phyloP scores from a whole-genome alignment of 2,113 vertebrate species.

The Cololabis saira region DNA sequence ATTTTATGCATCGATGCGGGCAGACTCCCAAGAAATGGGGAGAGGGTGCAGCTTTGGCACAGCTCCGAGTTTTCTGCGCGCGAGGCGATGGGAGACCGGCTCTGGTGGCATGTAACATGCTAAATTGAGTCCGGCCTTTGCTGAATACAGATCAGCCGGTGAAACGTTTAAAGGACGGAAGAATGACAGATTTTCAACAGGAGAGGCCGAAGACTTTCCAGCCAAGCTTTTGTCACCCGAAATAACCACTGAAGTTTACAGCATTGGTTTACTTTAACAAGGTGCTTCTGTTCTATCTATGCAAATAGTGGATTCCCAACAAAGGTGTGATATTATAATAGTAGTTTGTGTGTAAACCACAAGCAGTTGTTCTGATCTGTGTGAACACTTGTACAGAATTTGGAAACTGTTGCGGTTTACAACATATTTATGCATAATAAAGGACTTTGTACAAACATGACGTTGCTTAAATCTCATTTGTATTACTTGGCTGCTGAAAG shows the following conservation, averaged over 20 bases:
- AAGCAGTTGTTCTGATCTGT: slow-evolving; percentile 40
- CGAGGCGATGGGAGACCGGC: background rate
- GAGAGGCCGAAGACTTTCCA: slow-evolving; percentile 2
- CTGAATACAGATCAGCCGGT: slow-evolving; percentile 46
- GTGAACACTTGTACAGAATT: slow-evolving; percentile 58
- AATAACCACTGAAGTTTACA: slow-evolving; percentile 53
- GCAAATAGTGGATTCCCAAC: slow-evolving; percentile 73
- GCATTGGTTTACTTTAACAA: slow-evolving; percentile 49
- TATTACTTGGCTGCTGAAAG: background rate
- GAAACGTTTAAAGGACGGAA: slow-evolving; percentile 13
- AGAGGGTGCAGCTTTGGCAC: slow-evolving; percentile 11
- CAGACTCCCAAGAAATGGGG: slow-evolving; percentile 19
- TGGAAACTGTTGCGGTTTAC: slow-evolving; percentile 58
- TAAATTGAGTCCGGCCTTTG: slow-evolving; percentile 20
- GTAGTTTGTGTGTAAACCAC: slow-evolving; percentile 48
- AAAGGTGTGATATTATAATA: slow-evolving; percentile 51
- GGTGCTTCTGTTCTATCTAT: slow-evolving; percentile 81
- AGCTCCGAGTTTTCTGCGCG: slow-evolving; percentile 7
- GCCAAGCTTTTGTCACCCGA: background rate
- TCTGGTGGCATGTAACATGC: slow-evolving; percentile 15
- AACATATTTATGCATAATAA: slow-evolving; percentile 74
- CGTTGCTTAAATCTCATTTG: background rate
- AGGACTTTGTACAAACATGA: slow-evolving; percentile 64
- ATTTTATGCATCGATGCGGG: slow-evolving; percentile 1
- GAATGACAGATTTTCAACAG: background rate